Percentiles rank a stretch among this genome's conserved stretches.
Evolutionary conservation across 1,140 invertebrate species (phyloP).

Genomic region (Dendrolimus kikuchii): DNA sequence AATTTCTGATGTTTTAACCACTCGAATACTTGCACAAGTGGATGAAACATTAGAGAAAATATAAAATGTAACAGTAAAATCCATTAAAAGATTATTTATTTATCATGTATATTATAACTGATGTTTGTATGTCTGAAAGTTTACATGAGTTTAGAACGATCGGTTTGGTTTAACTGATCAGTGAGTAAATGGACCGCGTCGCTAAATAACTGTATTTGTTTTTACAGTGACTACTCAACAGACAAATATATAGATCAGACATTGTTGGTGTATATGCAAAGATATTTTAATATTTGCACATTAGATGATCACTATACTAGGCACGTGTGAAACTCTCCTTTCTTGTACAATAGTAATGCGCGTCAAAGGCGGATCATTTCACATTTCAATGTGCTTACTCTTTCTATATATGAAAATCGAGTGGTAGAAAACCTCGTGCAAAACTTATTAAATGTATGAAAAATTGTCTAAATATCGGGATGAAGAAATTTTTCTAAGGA

Average conservation of each 20-base stretch:
- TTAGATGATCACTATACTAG: constrained; percentile 57
- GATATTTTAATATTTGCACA: constrained; percentile 60
- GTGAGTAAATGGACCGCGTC: constrained; percentile 18
- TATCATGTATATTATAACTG: too few relatives aligned
- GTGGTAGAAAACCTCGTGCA: not conserved
- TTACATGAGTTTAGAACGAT: not conserved
- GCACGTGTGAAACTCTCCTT: constrained; percentile 40
- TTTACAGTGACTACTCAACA: constrained; percentile 69
- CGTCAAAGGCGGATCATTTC: constrained; percentile 1
- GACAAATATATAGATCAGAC: constrained; percentile 65
- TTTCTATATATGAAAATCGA: too few relatives aligned
- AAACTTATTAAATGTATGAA: constrained; percentile 1
- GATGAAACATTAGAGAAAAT: too few relatives aligned
- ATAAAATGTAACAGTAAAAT: too few relatives aligned
- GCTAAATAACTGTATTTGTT: constrained; percentile 67
- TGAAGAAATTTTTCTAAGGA: too few relatives aligned
- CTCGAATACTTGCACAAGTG: too few relatives aligned
- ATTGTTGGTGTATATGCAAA: constrained; percentile 54
- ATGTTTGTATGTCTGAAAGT: too few relatives aligned
- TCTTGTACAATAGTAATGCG: not conserved
- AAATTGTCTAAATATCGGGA: too few relatives aligned
- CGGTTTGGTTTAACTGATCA: not conserved
- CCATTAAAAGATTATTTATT: too few relatives aligned
- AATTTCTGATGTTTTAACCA: too few relatives aligned
- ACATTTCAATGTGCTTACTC: not conserved